Evolutionary conservation across 2,888 invertebrate species (phyloP), one percentile per base, ranked within the genome.

Genomic region (Macaria liturata): DNA sequence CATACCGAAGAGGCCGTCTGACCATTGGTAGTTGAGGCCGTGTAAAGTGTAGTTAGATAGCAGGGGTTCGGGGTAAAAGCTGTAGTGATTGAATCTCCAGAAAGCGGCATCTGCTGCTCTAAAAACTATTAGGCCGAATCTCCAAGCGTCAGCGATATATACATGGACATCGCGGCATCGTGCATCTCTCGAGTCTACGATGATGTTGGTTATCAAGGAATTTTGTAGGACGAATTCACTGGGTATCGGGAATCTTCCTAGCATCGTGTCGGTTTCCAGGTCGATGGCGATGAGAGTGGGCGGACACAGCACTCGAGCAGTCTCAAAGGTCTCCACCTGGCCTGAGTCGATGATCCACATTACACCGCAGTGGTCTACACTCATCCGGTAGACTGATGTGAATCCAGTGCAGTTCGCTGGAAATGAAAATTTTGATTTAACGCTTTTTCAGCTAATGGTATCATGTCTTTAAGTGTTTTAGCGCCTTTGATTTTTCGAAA

Each of bases 321-420:
- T 81, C 67, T 94, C 93, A 9, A 94, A 94, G 0, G 94, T 93
- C 74, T 96, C 94, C 0, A 95, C 93, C 74, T 95, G 94, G 0
- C 97, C 97, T 0, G 96, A 95, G 80, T 97, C 97, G 32, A 97
- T 91, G 0, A 96, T 93, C 97, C 97, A 97, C 70, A 97, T 91
- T 2, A 96, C 93, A 51, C 95, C 94, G 71, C 97, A 97, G 47
- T 93, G 93, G 79, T 97, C 97, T 0, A 96, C 94, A 71, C 93
- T 93, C 75, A 96, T 93, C n/a, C 97, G 93, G 77, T 96, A 97
- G 2, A 96, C 94, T 0, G 96, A 96, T 0, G 95, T 95, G 55
- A 97, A 88, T 43, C 95, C 94, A 31, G 84, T 85, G 67, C 91
- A 91, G 67, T 90, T 94, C 52, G 37, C 92, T 91, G 80, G 46